These are phyloP conservation scores for Echinarachnius parma DNA, from an alignment of 53 echinoderm and acorn worm genomes.

Conservation along the genomic window DNA sequence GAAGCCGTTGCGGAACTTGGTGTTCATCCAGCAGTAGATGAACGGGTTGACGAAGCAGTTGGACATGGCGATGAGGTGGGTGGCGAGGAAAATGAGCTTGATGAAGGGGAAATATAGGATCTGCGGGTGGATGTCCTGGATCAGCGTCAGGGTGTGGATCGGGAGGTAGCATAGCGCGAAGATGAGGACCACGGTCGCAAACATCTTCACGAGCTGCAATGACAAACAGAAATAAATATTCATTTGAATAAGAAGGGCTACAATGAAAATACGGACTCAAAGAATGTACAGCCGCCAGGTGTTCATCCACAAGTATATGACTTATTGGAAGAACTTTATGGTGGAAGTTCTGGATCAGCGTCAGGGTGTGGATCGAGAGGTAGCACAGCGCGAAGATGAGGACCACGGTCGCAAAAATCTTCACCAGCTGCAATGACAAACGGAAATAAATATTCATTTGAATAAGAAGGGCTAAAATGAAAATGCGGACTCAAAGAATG, in stretches of 20 bases:
- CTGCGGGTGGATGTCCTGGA: conserved; percentile 57
- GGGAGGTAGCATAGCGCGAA: conserved; percentile 93
- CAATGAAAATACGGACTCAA: too few species aligned
- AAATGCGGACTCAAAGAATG: neutral
- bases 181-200: conserved; percentile 82
- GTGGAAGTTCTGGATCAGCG: conserved; percentile 69
- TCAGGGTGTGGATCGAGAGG: conserved; percentile 87
- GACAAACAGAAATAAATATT: too few species aligned
- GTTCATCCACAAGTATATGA: too few species aligned
- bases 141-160: conserved; percentile 82
- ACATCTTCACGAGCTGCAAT: conserved; percentile 88
- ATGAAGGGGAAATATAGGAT: conserved; percentile 64
- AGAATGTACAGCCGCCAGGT: too few species aligned
- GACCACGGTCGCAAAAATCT: conserved; percentile 91
- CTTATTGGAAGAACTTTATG: too few species aligned
- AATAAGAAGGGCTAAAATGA: too few species aligned
- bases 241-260: too few species aligned
- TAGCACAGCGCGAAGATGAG: conserved; percentile 90
- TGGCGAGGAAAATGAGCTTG: conserved; percentile 66
- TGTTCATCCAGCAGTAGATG: conserved; percentile 98
- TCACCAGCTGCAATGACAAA: conserved; percentile 68
- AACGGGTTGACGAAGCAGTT: conserved; percentile 95
- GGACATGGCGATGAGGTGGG: conserved; percentile 70
- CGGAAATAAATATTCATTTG: neutral
- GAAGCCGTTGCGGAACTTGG: conserved; percentile 91